phyloP scores from a whole-genome alignment of 2,888 invertebrate genomes.

The Orchestes rusci region DNA sequence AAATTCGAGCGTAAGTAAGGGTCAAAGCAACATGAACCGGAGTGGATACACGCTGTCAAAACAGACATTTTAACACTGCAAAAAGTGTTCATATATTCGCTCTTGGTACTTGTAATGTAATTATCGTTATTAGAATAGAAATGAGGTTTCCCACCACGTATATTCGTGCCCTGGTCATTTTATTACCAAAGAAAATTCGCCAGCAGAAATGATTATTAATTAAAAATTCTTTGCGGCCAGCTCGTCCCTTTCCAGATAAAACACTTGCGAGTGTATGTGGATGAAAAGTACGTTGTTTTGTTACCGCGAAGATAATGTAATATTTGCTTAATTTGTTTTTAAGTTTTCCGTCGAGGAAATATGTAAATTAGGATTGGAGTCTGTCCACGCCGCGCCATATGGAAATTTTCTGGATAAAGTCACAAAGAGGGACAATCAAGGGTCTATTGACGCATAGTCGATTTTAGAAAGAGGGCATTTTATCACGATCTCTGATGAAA shows the following conservation, averaged over 20 bases:
- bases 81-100: too few species aligned
- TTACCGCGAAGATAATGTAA: constrained; percentile 20
- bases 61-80: too few species aligned
- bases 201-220: constrained; percentile 26
- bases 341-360: constrained; percentile 17
- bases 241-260: constrained; percentile 17
- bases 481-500: too few species aligned
- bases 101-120: too few species aligned
- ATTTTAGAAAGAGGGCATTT: too few species aligned
- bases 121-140: constrained; percentile 19
- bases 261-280: constrained; percentile 15
- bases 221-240: constrained; percentile 28
- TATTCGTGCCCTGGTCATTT: constrained; percentile 23
- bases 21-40: too few species aligned
- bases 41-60: too few species aligned
- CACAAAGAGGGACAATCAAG: too few species aligned
- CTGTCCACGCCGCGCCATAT: too few species aligned
- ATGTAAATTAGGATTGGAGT: constrained; percentile 18
- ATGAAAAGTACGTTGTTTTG: constrained; percentile 20
- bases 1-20: too few species aligned
- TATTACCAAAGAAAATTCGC: constrained; percentile 27
- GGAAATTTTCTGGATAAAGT: too few species aligned
- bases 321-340: constrained; percentile 22
- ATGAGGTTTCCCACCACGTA: constrained; percentile 18
- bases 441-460: too few species aligned